Evolutionary conservation across 2,113 vertebrate genomes (phyloP).

Genomic region (Trogon melanurus): DNA sequence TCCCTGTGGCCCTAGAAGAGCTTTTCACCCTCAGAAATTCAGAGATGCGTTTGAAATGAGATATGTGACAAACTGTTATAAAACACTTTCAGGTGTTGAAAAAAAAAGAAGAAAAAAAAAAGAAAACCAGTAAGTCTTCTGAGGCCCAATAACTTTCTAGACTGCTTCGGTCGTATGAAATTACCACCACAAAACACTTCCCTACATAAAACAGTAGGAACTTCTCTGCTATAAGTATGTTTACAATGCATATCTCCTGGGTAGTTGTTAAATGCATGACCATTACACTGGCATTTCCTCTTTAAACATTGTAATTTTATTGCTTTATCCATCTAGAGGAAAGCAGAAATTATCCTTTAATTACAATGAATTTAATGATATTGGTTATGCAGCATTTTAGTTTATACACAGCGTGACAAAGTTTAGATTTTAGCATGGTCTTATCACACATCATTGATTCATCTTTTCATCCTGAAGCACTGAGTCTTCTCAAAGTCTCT

Average conservation of each 20-base stretch:
- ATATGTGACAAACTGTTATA: background rate
- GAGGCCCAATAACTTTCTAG: slow-evolving; percentile 16
- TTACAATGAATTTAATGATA: slow-evolving; percentile 52
- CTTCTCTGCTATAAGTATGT: slow-evolving; percentile 58
- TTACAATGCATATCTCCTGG: slow-evolving; percentile 51
- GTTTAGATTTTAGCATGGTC: background rate
- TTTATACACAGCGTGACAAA: background rate
- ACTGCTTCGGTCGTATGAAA: slow-evolving; percentile 41
- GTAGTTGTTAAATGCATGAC: slow-evolving; percentile 57
- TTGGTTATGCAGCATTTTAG: background rate
- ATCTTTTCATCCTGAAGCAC: slow-evolving; percentile 4
- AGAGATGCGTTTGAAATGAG: background rate
- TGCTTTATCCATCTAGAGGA: slow-evolving; percentile 50
- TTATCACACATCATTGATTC: background rate
- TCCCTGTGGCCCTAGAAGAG: background rate
- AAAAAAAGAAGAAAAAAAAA: background rate
- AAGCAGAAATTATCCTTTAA: slow-evolving; percentile 65
- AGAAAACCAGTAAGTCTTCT: background rate
- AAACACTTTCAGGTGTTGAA: background rate
- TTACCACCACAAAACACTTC: slow-evolving; percentile 44
- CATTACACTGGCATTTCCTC: slow-evolving; percentile 48
- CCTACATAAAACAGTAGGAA: slow-evolving; percentile 53
- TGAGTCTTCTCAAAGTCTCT: background rate
- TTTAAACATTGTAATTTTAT: slow-evolving; percentile 59
- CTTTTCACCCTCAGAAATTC: background rate